These are phyloP conservation scores for Lutjanus argentimaculatus DNA, from an alignment of 2,797 vertebrate species.

Conservation along the genomic window DNA sequence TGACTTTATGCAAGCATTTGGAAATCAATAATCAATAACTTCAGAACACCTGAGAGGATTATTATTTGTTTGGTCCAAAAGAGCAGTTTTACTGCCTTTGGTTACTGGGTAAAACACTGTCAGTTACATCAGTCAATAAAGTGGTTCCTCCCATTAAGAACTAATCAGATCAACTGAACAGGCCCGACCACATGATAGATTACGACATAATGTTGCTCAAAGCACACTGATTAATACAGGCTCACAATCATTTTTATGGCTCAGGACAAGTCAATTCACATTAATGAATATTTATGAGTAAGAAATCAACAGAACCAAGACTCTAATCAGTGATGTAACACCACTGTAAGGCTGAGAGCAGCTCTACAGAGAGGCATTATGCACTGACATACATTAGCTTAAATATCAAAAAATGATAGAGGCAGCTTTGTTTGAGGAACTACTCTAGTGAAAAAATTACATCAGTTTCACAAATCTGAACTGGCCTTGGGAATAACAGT, in stretches of 20 bases:
- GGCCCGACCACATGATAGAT: conserved; percentile 31
- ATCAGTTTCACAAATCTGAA: conserved; percentile 12
- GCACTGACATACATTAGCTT: conserved; percentile 3
- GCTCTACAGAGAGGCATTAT: conserved; percentile 21
- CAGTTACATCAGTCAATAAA: conserved; percentile 29
- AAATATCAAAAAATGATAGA: neutral
- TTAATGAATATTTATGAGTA: conserved; percentile 36
- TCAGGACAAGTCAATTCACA: conserved; percentile 23
- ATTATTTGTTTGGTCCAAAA: conserved; percentile 5
- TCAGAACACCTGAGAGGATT: conserved; percentile 10
- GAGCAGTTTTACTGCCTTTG: conserved; percentile 20
- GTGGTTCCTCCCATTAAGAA: conserved; percentile 28
- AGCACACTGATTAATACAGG: conserved; percentile 26
- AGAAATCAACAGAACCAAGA: conserved; percentile 34
- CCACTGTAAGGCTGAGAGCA: neutral
- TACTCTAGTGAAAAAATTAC: neutral
- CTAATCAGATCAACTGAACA: conserved; percentile 44
- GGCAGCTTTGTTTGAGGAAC: neutral
- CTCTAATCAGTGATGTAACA: conserved; percentile 19
- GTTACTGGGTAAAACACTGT: conserved; percentile 17
- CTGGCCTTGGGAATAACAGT: neutral
- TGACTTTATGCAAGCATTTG: conserved; percentile 25
- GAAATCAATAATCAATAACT: conserved; percentile 67
- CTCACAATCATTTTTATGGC: conserved; percentile 8
- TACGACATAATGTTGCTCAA: conserved; percentile 18